Evolutionary conservation across 2,797 vertebrate genomes (phyloP).

Genomic region (Euphonia xanthogaster): DNA sequence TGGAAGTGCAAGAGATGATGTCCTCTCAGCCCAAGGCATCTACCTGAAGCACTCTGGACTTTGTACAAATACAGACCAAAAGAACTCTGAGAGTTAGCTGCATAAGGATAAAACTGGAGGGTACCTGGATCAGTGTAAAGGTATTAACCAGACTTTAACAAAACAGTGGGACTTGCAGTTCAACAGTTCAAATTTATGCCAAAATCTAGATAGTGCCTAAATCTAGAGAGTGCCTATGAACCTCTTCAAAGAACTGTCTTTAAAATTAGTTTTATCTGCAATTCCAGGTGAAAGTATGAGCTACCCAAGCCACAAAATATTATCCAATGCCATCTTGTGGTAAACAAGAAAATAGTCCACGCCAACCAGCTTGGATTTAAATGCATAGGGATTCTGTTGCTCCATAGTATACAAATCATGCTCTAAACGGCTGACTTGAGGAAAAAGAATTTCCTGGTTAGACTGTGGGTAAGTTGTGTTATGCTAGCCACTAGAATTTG

Average conservation of each 20-base stretch:
- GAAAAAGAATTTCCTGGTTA: not conserved
- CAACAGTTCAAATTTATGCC: not conserved
- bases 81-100: not conserved
- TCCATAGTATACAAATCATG: rapidly evolving
- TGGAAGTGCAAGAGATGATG: not conserved
- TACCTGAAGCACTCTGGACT: not conserved
- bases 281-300: not conserved
- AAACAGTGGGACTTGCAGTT: not conserved
- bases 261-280: not conserved
- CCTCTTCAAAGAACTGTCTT: not conserved
- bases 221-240: not conserved
- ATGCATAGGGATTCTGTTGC: not conserved
- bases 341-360: not conserved
- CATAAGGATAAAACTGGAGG: not conserved
- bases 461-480: not conserved
- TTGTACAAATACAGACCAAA: not conserved
- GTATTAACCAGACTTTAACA: not conserved
- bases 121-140: not conserved
- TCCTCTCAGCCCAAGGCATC: not conserved
- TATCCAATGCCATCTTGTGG: constrained; percentile 56
- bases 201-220: not conserved
- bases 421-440: not conserved
- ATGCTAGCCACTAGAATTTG: not conserved
- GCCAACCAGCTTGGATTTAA: not conserved
- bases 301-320: not conserved